phyloP scores from a whole-genome alignment of 2,113 vertebrate species.

The Drymodes brunneopygia region DNA sequence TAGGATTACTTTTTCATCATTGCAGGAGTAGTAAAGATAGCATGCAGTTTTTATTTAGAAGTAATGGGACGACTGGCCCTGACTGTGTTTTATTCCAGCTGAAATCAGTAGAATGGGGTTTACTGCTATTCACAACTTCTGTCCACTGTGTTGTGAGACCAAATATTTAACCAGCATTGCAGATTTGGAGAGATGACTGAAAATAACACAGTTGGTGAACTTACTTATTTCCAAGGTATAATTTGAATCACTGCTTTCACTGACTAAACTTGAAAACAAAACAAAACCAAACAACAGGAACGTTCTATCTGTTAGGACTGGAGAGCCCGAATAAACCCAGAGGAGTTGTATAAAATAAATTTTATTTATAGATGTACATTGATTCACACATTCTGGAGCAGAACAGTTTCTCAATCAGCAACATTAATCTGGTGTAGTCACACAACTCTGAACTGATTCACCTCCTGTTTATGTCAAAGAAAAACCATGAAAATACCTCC shows the following conservation, averaged over 20 bases:
- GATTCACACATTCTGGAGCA: neutral
- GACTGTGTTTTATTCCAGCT: neutral
- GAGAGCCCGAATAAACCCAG: neutral
- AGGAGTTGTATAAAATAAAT: neutral
- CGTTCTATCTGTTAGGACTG: neutral
- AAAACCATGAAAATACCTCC: neutral
- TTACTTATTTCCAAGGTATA: neutral
- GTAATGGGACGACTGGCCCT: neutral
- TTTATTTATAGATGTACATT: neutral
- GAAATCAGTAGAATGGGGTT: neutral
- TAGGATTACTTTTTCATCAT: neutral
- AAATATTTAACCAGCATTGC: neutral
- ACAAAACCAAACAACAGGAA: neutral
- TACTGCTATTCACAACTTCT: neutral
- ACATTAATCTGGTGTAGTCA: neutral
- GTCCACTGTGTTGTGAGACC: neutral
- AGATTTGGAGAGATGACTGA: neutral
- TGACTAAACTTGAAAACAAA: constrained; percentile 1
- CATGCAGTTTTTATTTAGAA: neutral
- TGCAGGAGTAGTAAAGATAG: neutral
- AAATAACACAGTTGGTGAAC: neutral
- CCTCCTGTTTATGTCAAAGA: neutral
- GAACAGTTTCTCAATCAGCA: neutral
- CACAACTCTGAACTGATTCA: neutral
- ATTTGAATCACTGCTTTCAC: constrained; percentile 1